phyloP scores from a whole-genome alignment of 2,113 vertebrate species.

The Myotis davidii region DNA sequence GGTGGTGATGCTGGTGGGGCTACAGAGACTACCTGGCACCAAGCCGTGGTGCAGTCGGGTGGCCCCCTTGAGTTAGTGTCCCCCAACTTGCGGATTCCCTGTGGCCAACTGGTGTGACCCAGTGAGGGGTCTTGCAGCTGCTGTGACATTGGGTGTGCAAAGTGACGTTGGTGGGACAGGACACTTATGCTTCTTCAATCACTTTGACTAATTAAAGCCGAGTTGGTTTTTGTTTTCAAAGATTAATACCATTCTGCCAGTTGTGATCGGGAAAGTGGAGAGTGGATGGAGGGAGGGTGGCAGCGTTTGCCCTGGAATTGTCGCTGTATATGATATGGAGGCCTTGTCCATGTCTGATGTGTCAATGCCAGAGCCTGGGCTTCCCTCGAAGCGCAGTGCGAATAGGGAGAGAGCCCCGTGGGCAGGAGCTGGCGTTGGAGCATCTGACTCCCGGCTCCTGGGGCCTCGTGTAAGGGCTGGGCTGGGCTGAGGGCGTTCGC shows the following conservation, averaged over 20 bases:
- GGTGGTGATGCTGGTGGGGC: background rate
- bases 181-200: background rate
- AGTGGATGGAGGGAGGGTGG: background rate
- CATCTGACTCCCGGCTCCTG: accelerated
- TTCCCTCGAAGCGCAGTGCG: background rate
- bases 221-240: background rate
- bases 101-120: background rate
- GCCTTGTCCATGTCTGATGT: background rate
- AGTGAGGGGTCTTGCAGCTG: too few species aligned
- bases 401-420: background rate
- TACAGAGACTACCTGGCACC: background rate
- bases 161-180: background rate
- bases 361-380: background rate
- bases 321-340: accelerated
- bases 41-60: background rate
- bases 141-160: background rate
- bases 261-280: conserved; percentile 50
- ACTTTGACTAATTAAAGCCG: background rate
- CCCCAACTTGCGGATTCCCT: background rate
- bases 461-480: background rate
- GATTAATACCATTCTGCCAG: background rate
- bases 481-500: too few species aligned
- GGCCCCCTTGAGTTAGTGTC: too few species aligned
- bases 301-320: background rate
- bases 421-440: background rate